Evolutionary conservation across 2,888 invertebrate species (phyloP), one percentile per base, ranked within the genome.

Genomic region (Sericinus montela): DNA sequence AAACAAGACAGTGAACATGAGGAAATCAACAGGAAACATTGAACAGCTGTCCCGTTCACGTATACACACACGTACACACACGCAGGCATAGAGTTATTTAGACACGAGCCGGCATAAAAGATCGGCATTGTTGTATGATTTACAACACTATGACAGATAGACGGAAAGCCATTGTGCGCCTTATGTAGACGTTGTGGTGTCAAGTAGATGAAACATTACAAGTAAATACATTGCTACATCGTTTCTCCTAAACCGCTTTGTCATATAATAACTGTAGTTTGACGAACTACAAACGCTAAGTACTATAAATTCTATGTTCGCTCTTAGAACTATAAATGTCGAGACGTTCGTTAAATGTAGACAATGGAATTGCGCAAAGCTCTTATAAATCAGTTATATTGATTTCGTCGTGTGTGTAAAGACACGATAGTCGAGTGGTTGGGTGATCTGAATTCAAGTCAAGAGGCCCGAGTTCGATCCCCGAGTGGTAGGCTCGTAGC

Each of bases 131-230:
- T 50, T 51, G 43, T 35, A 37, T 55, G 56, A 56, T 56, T 55
- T 54, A 58, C 56, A 47, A 30, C 53, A 13, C 11, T 34, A 52
- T 43, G 54, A 52, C 47, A 48, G 55, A 53, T 53, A 32, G 53
- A 52, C 53, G 37, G 51, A 48, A 14, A 38, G 34, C 23, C 34
- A 48, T 52, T 55, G 56, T 56, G 40, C 40, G 44, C 48, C 34
- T 15, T 42, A 41, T 37, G 37, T 15, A 30, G 42, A 38, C 39
- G 32, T 32, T 32, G 34, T 23, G 25, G 38, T 46, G 49, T 53
- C 52, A 55, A 55, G 50, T 57, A 54, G 54, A 50, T 50, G 48
- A 48, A 43, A 38, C 43, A 23, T 45, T 39, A 46, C 25, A 19
- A 11, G 37, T 42, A 37, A 36, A 41, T 40, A 30, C 10, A 28